These are phyloP conservation scores for Phymorhynchus buccinoides DNA, from an alignment of 1,140 invertebrate genomes.

Conservation along the genomic window DNA sequence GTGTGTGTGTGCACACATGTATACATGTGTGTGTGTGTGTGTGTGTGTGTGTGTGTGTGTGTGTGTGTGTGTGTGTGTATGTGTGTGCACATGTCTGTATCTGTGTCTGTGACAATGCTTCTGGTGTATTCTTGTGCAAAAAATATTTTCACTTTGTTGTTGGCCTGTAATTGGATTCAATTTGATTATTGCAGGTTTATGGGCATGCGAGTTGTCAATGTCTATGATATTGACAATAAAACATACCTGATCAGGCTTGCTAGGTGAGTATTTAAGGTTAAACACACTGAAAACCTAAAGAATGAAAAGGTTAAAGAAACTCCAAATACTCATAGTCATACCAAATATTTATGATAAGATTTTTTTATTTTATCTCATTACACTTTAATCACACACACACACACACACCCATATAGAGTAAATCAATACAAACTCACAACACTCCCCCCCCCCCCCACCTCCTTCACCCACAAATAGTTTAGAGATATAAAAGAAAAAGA, in stretches of 20 bases:
- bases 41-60: slow-evolving; percentile 66
- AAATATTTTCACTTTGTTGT: neutral
- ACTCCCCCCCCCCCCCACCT: too few species aligned
- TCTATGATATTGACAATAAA: slow-evolving; percentile 98
- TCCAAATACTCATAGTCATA: too few species aligned
- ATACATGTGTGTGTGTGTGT: slow-evolving; percentile 74
- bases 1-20: too few species aligned
- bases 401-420: too few species aligned
- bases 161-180: neutral
- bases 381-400: too few species aligned
- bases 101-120: too few species aligned
- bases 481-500: too few species aligned
- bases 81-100: neutral
- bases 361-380: too few species aligned
- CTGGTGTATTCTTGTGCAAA: neutral
- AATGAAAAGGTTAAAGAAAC: neutral
- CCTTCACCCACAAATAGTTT: too few species aligned
- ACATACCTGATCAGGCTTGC: slow-evolving; percentile 93
- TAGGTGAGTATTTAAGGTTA: slow-evolving; percentile 70
- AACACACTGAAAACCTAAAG: neutral
- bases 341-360: too few species aligned
- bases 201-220: slow-evolving; percentile 94
- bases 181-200: slow-evolving; percentile 79
- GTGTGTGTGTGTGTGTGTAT: neutral
- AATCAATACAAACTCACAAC: too few species aligned